Percentiles rank a stretch among this genome's conserved stretches.
Conservation (phyloP, 2,888 invertebrate genomes). For the Apotomis turbidana region DNA sequence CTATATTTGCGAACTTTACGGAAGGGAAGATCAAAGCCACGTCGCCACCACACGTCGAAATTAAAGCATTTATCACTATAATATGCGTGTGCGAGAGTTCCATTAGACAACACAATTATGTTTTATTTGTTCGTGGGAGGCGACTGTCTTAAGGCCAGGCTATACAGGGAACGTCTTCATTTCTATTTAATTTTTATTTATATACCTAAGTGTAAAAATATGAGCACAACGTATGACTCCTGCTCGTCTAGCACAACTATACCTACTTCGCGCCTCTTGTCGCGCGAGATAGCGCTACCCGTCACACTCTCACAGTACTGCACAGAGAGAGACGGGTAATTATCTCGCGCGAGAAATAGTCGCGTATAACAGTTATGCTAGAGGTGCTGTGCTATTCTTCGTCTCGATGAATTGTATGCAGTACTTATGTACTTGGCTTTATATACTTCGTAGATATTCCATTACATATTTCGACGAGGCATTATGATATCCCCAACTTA, state of each 20-base stretch:
- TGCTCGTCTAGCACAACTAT: no score
- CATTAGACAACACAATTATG: constrained; percentile 31
- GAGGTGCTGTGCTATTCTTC: constrained; percentile 7
- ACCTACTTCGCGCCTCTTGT: no score
- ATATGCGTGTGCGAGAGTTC: constrained; percentile 19
- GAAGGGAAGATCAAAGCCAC: constrained; percentile 24
- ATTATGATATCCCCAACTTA: no score
- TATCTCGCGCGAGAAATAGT: neutral
- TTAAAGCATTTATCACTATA: constrained; percentile 26
- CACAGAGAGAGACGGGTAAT: no score
- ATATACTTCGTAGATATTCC: neutral
- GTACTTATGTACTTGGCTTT: constrained; percentile 6
- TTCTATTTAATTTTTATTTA: no score
- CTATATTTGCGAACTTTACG: constrained; percentile 8
- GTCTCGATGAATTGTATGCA: neutral
- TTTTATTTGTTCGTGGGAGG: constrained; percentile 24
- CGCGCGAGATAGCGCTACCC: no score
- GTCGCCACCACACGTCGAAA: constrained; percentile 6
- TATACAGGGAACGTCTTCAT: no score
- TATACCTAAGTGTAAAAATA: neutral
- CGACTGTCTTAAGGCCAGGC: constrained; percentile 10
- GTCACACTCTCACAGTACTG: no score
- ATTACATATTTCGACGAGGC: neutral
- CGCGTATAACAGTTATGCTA: no score
- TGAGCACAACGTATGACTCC: no score